Evolutionary conservation across 2,888 invertebrate species (phyloP).

Genomic region (Salticus scenicus): DNA sequence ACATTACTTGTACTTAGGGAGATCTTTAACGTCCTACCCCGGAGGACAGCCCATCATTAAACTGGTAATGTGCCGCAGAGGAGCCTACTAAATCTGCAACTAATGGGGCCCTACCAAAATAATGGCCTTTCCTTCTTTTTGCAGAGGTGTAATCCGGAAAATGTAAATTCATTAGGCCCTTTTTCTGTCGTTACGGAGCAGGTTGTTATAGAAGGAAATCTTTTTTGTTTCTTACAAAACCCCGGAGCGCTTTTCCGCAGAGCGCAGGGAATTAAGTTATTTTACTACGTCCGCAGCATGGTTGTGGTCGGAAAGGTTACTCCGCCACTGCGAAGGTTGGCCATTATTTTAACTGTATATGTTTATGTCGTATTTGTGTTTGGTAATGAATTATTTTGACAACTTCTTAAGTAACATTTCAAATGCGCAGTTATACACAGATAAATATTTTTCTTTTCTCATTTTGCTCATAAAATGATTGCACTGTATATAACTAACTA

Average conservation of each 20-base stretch:
- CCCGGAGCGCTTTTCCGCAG: not conserved
- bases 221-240: not conserved
- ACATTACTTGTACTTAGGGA: constrained; percentile 68
- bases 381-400: no score
- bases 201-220: constrained; percentile 5
- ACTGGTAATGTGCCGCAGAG: constrained; percentile 64
- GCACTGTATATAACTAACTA: no score
- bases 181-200: no score
- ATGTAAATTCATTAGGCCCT: constrained; percentile 65
- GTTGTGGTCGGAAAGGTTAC: not conserved
- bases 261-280: not conserved
- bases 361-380: not conserved
- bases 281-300: not conserved
- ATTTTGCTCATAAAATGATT: no score
- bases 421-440: no score
- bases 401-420: no score
- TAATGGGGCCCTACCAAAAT: constrained; percentile 67
- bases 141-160: constrained; percentile 53
- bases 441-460: no score
- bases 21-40: constrained; percentile 57
- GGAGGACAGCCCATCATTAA: constrained; percentile 58
- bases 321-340: not conserved
- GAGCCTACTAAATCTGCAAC: constrained; percentile 62
- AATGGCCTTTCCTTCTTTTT: constrained; percentile 41
- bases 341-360: not conserved